Base-by-base conservation (phyloP, 2,113 vertebrate genomes). In the Protobothrops mucrosquamatus region DNA sequence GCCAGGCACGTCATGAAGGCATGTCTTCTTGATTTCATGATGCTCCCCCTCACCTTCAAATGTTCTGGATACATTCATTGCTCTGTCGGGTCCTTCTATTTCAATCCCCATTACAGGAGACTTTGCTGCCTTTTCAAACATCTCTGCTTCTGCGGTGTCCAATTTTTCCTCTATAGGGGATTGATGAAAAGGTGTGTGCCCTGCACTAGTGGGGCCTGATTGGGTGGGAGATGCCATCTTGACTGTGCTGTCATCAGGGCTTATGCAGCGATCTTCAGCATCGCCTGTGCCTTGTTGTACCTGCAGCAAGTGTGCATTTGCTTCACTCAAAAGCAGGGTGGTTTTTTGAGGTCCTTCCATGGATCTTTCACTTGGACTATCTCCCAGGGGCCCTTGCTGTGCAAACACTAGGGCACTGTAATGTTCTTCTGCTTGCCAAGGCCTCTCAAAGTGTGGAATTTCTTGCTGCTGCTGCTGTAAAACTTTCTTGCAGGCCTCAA, bases 221-320 rank as follows among this genome's bases (percentile, higher is more conserved):
- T 98, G 98, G 14, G 98, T 98, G 51, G 99, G 99, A 87, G 99
- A 99, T 14, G 99, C 98, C 97, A 99, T 98, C 96, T 98, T 99
- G 93, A 99, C 98, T 0, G 99, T 99, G 95, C 99, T 99, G 56
- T 99, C 99, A 1, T 99, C 99, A 1, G 99, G 99, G 94, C 99
- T 99, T 59, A 97, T 90, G 96, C 99, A 99, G 93, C 98, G 98
- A 11, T 99, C 99, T 64, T 99, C 99, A 2, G 96, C 96, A 64
- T 99, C 99, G 85, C 97, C 98, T 89, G 97, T 95, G 46, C 94
- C 91, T 6, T 97, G 96, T 85, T 97, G 97, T 89, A 56, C 92
- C 39, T 96, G 96, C 86, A 97, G 94, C 64, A 89, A 93, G 0
- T 94, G 96, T 15, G 94, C 93, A 90, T 97, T 97, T 61, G 96